Base-by-base conservation (phyloP, 2,888 invertebrate species). In the Trichogramma evanescens region DNA sequence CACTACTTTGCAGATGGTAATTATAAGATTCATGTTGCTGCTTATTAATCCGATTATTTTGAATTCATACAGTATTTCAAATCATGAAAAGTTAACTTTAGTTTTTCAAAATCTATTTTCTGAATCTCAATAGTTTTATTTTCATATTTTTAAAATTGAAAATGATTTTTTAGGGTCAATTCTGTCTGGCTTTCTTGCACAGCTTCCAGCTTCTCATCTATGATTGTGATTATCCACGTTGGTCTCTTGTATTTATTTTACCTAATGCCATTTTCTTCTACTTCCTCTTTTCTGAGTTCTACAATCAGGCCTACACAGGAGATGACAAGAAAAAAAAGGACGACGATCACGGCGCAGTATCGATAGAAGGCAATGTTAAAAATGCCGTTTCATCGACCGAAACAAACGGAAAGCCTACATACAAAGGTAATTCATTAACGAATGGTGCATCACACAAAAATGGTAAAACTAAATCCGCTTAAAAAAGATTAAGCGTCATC, bases 231-330 rank as follows among this genome's bases (percentile, higher is more conserved):
- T 96, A 93, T 76, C 95, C 95, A 4, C 83, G 86, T 68, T 91
- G 89, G 85, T 85, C 89, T 6, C 84, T 91, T 49, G 83, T 86
- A 72, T 89, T 95, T 78, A 94, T 93, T 55, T 83, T 93, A 26
- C 89, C 91, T 7, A 95, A 96, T 79, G 92, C 92, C 7, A 85
- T 94, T 56, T 91, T 96, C 83, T 96, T 96, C 82, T 92, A 94
- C 78, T 86, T 91, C 74, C 84, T 96, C 65, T 96, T 96, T 81
- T 87, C 88, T 63, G 90, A 95, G 72, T 96, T 95, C 82, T 96
- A 95, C 79, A 87, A 88, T 70, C 86, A 89, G 72, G 86, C 89
- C 0, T 92, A 91, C 75, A 64, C 64, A 3, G 49, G 63, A 6
- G 57, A 63, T n/a, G 45, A 48, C 6, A 51, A 5, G 5, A 51